Evolutionary conservation across 2,113 vertebrate genomes (phyloP), one percentile per base, ranked within the genome.

Genomic region (Tautogolabrus adspersus): DNA sequence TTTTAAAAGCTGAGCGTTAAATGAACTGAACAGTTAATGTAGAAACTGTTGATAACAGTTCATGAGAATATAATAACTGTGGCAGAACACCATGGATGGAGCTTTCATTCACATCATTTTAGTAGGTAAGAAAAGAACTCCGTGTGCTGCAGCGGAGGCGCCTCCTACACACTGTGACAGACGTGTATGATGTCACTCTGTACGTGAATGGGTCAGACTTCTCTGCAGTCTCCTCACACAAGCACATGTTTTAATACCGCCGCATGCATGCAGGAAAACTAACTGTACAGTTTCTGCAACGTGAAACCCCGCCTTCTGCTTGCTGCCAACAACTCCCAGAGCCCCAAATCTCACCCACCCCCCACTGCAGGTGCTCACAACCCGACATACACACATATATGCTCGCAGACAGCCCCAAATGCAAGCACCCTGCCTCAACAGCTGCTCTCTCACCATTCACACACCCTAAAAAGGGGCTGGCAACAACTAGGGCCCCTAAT

Each of bases 361-460:
- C 51, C 67, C 65, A 71, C 60, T 72, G 61, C 87, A 88, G 79
- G 74, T 88, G 78, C 73, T 54, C 55, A 49, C 73, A 55, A 56
- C 47, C 42, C 34, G 51, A 21, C 71, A 60, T 34, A 23, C 40
- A 65, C 57, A 18, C 59, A 71, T 46, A 34, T 46, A 66, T n/a
- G 23, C 9, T 18, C 74, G 19, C 19, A 34, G 5, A 42, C 66
- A 70, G 37, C 49, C 60, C 37, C 49, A 40, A 34, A 9, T 42
- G 13, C 75, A 60, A 66, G 49, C 72, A 54, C 44, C 30, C 65
- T 26, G 64, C 72, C 30, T 72, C 57, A 79, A 82, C 83, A 88
- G 81, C 85, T 89, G 85, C 77, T 67, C 40, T 72, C 26, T 77
- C 63, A 23, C 42, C 55, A 61, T 76, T 86, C 75, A 77, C 66